Percentiles rank a stretch among this genome's conserved stretches.
phyloP scores from a whole-genome alignment of 23 tunicate species.

The Clavelina lepadiformis region DNA sequence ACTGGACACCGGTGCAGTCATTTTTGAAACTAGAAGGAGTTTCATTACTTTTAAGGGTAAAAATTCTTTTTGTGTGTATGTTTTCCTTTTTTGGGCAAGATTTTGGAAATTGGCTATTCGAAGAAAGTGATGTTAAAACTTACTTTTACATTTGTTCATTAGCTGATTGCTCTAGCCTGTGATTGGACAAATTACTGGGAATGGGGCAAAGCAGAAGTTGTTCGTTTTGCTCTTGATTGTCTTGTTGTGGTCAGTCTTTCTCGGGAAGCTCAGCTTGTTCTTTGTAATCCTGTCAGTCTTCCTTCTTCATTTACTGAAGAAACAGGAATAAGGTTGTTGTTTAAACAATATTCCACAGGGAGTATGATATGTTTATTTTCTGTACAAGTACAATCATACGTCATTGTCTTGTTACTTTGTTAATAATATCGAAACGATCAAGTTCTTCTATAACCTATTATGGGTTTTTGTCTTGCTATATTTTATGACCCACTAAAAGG shows the following conservation, averaged over 20 bases:
- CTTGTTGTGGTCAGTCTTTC: slow-evolving; percentile 59
- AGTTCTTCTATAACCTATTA: too few species aligned
- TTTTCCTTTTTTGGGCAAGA: neutral
- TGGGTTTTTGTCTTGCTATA: too few species aligned
- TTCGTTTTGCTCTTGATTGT: slow-evolving; percentile 64
- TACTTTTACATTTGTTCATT: neutral
- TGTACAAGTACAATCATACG: too few species aligned
- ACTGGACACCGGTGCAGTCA: slow-evolving; percentile 40
- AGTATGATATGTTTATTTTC: too few species aligned
- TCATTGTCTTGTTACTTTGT: too few species aligned
- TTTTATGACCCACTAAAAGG: too few species aligned
- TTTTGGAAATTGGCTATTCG: neutral
- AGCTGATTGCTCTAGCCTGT: slow-evolving; percentile 41
- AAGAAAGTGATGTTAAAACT: neutral
- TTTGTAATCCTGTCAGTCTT: slow-evolving; percentile 36
- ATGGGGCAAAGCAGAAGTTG: slow-evolving; percentile 51
- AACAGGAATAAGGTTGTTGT: slow-evolving; percentile 56
- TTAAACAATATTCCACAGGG: too few species aligned
- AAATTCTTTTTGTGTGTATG: neutral
- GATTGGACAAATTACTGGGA: slow-evolving; percentile 39
- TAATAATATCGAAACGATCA: too few species aligned
- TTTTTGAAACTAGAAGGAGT: slow-evolving; percentile 64
- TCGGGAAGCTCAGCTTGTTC: slow-evolving; percentile 30
- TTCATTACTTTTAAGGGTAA: slow-evolving; percentile 34
- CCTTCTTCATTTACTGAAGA: slow-evolving; percentile 19